phyloP scores from a whole-genome alignment of 1,140 invertebrate genomes.

The Panagrolaimus sp. region DNA sequence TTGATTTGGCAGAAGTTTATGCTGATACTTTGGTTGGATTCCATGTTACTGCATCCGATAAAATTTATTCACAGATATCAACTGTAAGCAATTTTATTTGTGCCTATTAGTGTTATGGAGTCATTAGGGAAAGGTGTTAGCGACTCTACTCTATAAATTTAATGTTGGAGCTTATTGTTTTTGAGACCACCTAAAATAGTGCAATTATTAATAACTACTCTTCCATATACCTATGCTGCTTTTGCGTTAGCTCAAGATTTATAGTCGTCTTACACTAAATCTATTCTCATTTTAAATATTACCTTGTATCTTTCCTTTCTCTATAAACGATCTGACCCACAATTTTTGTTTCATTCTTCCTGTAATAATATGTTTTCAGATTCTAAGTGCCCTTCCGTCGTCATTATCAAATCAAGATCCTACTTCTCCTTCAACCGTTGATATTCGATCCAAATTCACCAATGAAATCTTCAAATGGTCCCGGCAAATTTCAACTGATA shows the following conservation, averaged over 20 bases:
- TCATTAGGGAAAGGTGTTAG: too few relatives aligned
- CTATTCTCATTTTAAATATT: too few relatives aligned
- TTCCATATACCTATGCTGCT: too few relatives aligned
- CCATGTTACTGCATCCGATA: neutral
- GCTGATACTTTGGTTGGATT: neutral
- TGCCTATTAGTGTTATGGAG: neutral
- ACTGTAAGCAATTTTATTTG: neutral
- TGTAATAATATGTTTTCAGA: neutral
- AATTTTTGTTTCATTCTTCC: neutral
- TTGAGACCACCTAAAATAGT: too few relatives aligned
- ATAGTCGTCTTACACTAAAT: too few relatives aligned
- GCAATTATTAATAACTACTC: too few relatives aligned
- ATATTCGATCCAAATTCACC: neutral
- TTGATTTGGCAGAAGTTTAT: conserved; percentile 8
- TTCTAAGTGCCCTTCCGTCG: neutral
- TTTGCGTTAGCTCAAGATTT: too few relatives aligned
- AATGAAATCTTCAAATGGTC: conserved; percentile 8
- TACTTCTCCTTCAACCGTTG: neutral
- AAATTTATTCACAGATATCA: neutral
- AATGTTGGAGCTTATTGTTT: too few relatives aligned
- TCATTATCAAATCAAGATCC: neutral
- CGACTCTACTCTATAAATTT: too few relatives aligned
- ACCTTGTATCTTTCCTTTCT: too few relatives aligned
- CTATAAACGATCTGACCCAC: too few relatives aligned
- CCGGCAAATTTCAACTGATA: neutral